Base-by-base conservation (phyloP, 2,797 vertebrate genomes). In the Lemur catta region DNA sequence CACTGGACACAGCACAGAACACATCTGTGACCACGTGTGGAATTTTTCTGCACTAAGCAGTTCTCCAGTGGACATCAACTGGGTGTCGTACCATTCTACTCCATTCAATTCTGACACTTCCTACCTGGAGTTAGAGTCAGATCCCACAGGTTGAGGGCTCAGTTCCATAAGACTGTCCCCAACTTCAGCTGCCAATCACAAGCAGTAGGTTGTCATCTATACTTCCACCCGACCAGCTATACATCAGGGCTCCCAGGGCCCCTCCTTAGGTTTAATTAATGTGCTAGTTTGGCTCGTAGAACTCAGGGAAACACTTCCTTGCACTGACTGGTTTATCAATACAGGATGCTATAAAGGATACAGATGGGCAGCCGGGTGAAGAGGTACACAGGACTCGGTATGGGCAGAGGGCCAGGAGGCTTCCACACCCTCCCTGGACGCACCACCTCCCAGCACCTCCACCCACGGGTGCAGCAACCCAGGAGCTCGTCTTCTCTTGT, bases 381-480 rank as follows among this genome's bases (percentile, higher is more conserved):
- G 46, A 57, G 50, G 15, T 20, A 0, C 6, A n/a, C 0, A 28
- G n/a, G 11, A 4, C 13, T n/a, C 33, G 20, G 43, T 30, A 22
- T 0, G 1, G 28, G 20, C 11, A 38, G 11, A 15, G 14, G 28
- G 4, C 0, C 3, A 3, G 33, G 6, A 26, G n/a, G 22, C 30
- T 67, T 6, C 7, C 38, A 35, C 11, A 52, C 1, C 17, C 14
- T 11, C 35, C 17, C 0, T 41, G 17, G 28, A n/a, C 1, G 17
- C 3, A 11, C 6, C 30, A 11, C 17, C 35, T 52, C 2, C 15
- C 7, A 43, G n/a, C 2, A 63, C 35, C 38, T 84, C 26, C 33
- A 48, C 12, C 13, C 15, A 57, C 1, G 0, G n/a, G 8, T 69
- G 57, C 33, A 6, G 17, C 30, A 84, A 24, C 41, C 24, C 28